Percentiles rank a stretch among this genome's conserved stretches.
These are phyloP conservation scores for Caenorhabditis uteleia DNA, from an alignment of 2,888 invertebrate genomes.

Conservation along the genomic window DNA sequence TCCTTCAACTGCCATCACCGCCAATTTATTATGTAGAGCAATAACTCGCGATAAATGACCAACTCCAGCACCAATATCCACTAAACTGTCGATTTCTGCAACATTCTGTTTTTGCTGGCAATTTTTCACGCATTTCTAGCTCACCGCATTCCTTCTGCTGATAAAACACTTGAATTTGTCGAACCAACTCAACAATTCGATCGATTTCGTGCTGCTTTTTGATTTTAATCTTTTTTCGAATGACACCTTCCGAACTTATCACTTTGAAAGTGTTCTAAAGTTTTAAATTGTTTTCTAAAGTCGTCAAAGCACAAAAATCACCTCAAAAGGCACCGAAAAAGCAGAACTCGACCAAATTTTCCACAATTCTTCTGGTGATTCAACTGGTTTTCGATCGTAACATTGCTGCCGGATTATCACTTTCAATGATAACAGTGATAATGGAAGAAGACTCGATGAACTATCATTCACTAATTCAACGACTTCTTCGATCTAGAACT, in stretches of 20 bases:
- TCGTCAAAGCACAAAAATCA: background rate
- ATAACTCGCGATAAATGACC: constrained; percentile 60
- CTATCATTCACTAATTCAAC: constrained; percentile 2
- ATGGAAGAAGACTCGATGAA: constrained; percentile 4
- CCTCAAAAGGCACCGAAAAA: background rate
- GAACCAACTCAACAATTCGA: constrained; percentile 41
- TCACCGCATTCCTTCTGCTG: no score
- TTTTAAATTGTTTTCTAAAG: background rate
- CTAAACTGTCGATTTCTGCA: constrained; percentile 40
- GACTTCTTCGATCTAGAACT: constrained; percentile 9
- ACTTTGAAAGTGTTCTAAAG: background rate
- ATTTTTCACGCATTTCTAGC: no score
- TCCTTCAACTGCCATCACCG: constrained; percentile 54
- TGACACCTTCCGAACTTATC: constrained; percentile 13
- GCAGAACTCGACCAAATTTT: constrained; percentile 3
- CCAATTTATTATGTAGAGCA: constrained; percentile 27
- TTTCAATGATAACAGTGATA: constrained; percentile 9
- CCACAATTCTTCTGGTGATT: constrained; percentile 13
- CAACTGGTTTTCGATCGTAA: constrained; percentile 13
- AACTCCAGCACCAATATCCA: constrained; percentile 61
- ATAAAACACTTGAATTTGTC: constrained; percentile 18
- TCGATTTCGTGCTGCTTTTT: constrained; percentile 62
- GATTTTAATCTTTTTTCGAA: constrained; percentile 48
- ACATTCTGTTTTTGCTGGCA: background rate
- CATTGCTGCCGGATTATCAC: background rate